Conservation (phyloP, 2,888 invertebrate species). For the Noctua comes region DNA sequence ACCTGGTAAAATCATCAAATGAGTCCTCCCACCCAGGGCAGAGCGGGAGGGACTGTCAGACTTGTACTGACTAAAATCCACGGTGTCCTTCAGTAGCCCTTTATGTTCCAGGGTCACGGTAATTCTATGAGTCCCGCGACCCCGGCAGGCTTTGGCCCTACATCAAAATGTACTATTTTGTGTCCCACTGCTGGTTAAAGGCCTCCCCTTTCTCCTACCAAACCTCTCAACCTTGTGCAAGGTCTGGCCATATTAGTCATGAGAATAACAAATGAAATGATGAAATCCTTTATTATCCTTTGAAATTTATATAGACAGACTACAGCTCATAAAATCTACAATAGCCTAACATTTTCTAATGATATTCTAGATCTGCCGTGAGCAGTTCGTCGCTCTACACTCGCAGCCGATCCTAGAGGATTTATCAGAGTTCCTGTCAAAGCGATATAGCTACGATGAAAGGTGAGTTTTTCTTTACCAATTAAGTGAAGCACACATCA, state of each 20-base stretch:
- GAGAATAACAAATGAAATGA: neutral
- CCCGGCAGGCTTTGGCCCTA: too few relatives aligned
- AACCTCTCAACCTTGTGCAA: neutral
- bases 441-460: conserved; percentile 92
- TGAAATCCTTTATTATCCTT: neutral
- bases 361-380: conserved; percentile 95
- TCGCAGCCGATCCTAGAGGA: conserved; percentile 97
- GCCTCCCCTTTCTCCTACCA: neutral
- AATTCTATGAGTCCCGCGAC: too few relatives aligned
- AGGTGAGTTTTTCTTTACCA: conserved; percentile 75
- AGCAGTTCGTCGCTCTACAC: conserved; percentile 99
- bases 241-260: neutral
- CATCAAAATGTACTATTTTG: neutral
- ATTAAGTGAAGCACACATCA: neutral
- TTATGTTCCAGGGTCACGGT: too few relatives aligned
- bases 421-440: conserved; percentile 93
- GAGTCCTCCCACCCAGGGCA: too few relatives aligned
- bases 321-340: neutral
- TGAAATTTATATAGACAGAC: neutral
- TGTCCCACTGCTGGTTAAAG: neutral
- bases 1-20: too few relatives aligned
- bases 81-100: too few relatives aligned
- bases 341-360: neutral
- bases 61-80: too few relatives aligned
- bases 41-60: too few relatives aligned